Percentiles rank a stretch among this genome's conserved stretches.
Conservation (phyloP, 2,797 vertebrate genomes). For the Gymnoscopelus microlampas region DNA sequence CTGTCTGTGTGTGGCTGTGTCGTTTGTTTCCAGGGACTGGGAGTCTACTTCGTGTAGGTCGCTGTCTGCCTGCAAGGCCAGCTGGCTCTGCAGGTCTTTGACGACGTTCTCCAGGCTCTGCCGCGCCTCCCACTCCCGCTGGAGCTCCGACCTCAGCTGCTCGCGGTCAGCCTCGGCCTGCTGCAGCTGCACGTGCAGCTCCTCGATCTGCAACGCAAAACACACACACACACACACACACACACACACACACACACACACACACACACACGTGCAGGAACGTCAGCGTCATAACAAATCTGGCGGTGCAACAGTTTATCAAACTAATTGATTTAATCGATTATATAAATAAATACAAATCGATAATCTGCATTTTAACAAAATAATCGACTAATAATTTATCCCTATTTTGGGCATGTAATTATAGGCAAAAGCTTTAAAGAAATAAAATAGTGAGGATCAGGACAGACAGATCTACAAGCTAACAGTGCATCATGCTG, state of each 20-base stretch:
- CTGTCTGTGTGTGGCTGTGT: conserved; percentile 64
- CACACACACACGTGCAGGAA: background rate
- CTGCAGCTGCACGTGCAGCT: conserved; percentile 92
- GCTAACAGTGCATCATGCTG: too few relatives aligned
- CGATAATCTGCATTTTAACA: too few relatives aligned
- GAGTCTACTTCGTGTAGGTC: conserved; percentile 38
- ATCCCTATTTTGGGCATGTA: too few relatives aligned
- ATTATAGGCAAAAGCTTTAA: too few relatives aligned
- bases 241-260: background rate
- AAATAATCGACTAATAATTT: too few relatives aligned
- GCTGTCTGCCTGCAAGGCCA: conserved; percentile 83
- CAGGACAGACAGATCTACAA: too few relatives aligned
- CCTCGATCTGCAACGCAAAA: conserved; percentile 85
- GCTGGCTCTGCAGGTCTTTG: conserved; percentile 92
- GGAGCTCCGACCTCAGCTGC: conserved; percentile 91
- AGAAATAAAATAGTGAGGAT: too few relatives aligned
- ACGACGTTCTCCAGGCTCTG: conserved; percentile 93
- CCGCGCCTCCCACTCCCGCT: conserved; percentile 90
- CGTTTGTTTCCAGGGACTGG: conserved; percentile 49
- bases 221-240: background rate
- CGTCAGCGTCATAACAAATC: too few relatives aligned
- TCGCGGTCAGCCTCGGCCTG: conserved; percentile 92
- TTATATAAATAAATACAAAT: too few relatives aligned
- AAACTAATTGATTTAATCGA: too few relatives aligned
- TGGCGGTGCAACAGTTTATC: too few relatives aligned